Base-by-base conservation (phyloP, 2,888 invertebrate species). In the Trissolcus brochymenae region DNA sequence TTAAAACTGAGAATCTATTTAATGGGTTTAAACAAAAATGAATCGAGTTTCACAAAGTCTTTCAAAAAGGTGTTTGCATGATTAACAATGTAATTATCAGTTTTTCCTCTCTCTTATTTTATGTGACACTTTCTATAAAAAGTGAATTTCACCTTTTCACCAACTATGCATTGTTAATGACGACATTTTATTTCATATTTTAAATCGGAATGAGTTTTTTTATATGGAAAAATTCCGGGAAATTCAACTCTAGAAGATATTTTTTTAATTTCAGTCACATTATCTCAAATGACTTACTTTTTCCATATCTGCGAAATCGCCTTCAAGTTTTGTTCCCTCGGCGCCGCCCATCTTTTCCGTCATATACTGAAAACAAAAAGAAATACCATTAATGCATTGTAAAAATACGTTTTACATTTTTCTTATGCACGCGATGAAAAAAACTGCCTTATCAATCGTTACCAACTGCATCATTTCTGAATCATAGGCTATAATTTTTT, bases 311-410 rank as follows among this genome's bases (percentile, higher is more conserved):
- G 96, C 93, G 90, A 98, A 99, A 88, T 99, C 81, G 90, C 98
- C 94, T 91, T 99, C 99, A 88, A 99, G 93, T 91, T 98, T 98
- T 84, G 99, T 99, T 90, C 99, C 98, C 91, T 99, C 99, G 82
- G 98, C 99, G 90, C 99, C 98, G 81, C 99, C 99, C 94, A 99
- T 98, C 92, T 99, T 99, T 91, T 99, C 99, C 89, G 98, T 98
- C 93, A 99, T 95, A 93, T 98, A 99, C 98, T 98, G 92, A 74
- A 93, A 51, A 93, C 87, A 90, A 88, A 85, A 86, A 81, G 84
- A 43, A 43, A 53, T 61, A 55, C n/a, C 50, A n/a, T 70, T 56
- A 62, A 25, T 49, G 54, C 53, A 16, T 60, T 40, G 13, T 6
- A 50, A 49, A 29, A 49, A 16, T 59, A 13, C 59, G 50, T n/a